Percentiles rank a stretch among this genome's conserved stretches.
Conservation (phyloP, 2,797 vertebrate genomes). For the Hozukius guyotensis region DNA sequence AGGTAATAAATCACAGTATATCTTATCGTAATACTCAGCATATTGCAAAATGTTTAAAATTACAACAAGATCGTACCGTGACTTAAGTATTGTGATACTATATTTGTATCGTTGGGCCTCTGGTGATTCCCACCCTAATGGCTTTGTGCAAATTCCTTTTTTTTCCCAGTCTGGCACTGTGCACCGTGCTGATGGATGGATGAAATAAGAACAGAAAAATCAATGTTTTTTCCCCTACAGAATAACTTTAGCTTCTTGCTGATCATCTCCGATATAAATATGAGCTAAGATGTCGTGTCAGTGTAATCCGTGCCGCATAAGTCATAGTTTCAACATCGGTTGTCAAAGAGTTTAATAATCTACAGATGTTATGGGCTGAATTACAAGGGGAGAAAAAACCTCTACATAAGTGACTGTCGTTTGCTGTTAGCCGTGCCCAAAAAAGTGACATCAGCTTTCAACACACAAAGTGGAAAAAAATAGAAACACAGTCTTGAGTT, state of each 20-base stretch:
- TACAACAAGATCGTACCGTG: too few species aligned
- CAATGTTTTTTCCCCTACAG: neutral
- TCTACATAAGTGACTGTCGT: slow-evolving; percentile 38
- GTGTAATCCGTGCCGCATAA: slow-evolving; percentile 19
- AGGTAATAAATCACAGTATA: too few species aligned
- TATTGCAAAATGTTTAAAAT: too few species aligned
- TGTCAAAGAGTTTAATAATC: slow-evolving; percentile 54
- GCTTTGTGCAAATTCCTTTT: neutral
- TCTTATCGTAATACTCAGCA: too few species aligned
- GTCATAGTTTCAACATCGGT: slow-evolving; percentile 40
- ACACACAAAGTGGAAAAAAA: slow-evolving; percentile 17
- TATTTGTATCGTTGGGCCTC: too few species aligned
- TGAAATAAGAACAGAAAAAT: slow-evolving; percentile 42
- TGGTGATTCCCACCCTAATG: too few species aligned
- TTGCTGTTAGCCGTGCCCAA: slow-evolving; percentile 35
- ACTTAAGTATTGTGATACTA: too few species aligned
- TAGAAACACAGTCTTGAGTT: slow-evolving; percentile 8
- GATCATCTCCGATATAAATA: slow-evolving; percentile 40
- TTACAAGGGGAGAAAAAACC: slow-evolving; percentile 51
- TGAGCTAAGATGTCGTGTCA: slow-evolving; percentile 34
- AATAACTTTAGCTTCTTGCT: slow-evolving; percentile 11
- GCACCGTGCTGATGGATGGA: slow-evolving; percentile 11
- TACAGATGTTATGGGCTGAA: slow-evolving; percentile 53
- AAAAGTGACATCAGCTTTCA: slow-evolving; percentile 46
- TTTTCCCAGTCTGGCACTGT: neutral